Percentiles rank a stretch among this genome's conserved stretches.
These are phyloP conservation scores for Dioctria rufipes DNA, from an alignment of 2,888 invertebrate species.

Conservation along the genomic window DNA sequence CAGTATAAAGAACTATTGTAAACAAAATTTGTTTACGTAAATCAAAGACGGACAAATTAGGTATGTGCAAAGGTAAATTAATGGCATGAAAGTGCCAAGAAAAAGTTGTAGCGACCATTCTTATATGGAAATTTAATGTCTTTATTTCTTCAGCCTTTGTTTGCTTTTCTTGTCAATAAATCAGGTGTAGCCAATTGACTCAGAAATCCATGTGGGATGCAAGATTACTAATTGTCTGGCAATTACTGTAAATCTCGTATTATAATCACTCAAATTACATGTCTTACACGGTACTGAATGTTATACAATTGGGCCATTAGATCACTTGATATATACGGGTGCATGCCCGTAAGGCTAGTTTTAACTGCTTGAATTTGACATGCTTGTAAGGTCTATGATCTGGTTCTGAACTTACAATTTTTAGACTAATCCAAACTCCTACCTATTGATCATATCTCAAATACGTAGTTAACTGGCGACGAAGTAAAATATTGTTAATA, in stretches of 20 bases:
- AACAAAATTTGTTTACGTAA: background rate
- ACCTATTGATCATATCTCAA: conserved; percentile 33
- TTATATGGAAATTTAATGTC: conserved; percentile 26
- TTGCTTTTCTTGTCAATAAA: conserved; percentile 21
- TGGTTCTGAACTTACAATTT: background rate
- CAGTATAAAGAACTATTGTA: background rate
- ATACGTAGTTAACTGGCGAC: background rate
- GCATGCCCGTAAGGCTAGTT: conserved; percentile 1
- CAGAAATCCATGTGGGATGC: conserved; percentile 26
- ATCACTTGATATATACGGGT: conserved; percentile 9
- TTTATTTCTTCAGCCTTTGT: conserved; percentile 8
- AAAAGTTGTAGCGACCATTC: conserved; percentile 8
- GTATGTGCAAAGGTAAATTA: conserved; percentile 6
- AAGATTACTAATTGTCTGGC: conserved; percentile 33
- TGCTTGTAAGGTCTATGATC: background rate
- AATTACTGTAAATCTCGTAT: conserved; percentile 32
- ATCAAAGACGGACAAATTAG: background rate
- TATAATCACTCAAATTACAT: conserved; percentile 33
- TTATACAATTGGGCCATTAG: conserved; percentile 7
- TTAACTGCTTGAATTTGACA: conserved; percentile 32
- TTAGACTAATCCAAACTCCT: background rate
- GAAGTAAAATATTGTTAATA: conserved; percentile 1
- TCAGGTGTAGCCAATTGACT: conserved; percentile 3
- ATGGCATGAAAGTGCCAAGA: background rate
- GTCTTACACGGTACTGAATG: background rate